Percentiles rank a stretch among this genome's conserved stretches.
Evolutionary conservation across 1,140 invertebrate species (phyloP).

Genomic region (Antheraea pernyi): DNA sequence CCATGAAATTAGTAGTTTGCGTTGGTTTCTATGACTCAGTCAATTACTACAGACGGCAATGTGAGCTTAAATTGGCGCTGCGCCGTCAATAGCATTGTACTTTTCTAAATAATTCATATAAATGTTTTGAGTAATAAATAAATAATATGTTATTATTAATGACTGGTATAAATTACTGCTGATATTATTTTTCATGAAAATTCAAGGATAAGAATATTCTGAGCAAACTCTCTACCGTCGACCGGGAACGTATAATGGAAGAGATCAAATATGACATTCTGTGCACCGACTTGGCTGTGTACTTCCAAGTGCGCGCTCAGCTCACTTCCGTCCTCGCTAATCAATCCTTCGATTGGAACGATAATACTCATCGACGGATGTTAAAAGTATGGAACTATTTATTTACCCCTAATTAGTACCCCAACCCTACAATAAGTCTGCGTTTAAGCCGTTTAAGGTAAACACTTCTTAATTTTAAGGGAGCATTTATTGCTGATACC

Average conservation of each 20-base stretch:
- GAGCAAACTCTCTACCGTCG: slow-evolving; percentile 35
- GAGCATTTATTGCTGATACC: no score
- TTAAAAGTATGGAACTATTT: slow-evolving; percentile 60
- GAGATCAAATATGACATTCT: slow-evolving; percentile 79
- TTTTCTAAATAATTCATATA: no score
- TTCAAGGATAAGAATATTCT: slow-evolving; percentile 61
- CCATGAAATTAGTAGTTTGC: no score
- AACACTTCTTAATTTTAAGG: background rate
- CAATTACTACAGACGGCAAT: no score
- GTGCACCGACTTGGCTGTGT: slow-evolving; percentile 79
- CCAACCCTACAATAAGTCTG: background rate
- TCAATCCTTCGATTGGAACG: slow-evolving; percentile 63
- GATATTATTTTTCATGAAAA: no score
- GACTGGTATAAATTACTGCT: no score
- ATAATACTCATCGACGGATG: slow-evolving; percentile 64
- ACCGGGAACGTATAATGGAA: slow-evolving; percentile 52
- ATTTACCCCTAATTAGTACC: background rate
- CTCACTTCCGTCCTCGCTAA: slow-evolving; percentile 67
- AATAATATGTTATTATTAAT: no score
- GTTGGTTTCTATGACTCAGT: no score
- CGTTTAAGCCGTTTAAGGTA: no score
- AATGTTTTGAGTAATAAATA: no score
- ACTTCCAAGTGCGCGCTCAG: slow-evolving; percentile 75
- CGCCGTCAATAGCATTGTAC: no score
- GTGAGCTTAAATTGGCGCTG: no score